These are phyloP conservation scores for Triplophysa tibetana DNA, from an alignment of 2,113 vertebrate species.

Conservation along the genomic window DNA sequence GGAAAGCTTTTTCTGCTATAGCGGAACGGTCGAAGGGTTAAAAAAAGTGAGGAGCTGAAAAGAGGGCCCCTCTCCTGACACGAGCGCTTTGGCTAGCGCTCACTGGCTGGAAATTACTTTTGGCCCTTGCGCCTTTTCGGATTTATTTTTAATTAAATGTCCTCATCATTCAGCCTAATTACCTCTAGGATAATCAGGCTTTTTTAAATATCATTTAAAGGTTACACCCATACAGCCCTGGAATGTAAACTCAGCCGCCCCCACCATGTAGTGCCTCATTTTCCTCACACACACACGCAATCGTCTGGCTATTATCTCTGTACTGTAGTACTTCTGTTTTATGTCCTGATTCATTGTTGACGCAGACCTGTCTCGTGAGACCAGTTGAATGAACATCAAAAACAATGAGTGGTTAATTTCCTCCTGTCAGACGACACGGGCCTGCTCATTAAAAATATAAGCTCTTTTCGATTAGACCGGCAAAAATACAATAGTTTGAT, in stretches of 20 bases:
- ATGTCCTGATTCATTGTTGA: constrained; percentile 38
- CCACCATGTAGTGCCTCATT: constrained; percentile 48
- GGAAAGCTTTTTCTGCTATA: too few species aligned
- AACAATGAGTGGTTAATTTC: constrained; percentile 57
- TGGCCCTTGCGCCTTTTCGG: constrained; percentile 59
- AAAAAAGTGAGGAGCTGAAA: constrained; percentile 43
- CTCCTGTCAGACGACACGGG: constrained; percentile 59
- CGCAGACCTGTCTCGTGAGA: constrained; percentile 51
- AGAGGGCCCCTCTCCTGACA: constrained; percentile 36
- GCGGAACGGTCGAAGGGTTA: constrained; percentile 11
- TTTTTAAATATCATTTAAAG: constrained; percentile 75
- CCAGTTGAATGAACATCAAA: constrained; percentile 41
- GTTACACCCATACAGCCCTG: constrained; percentile 65
- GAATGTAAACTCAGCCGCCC: constrained; percentile 61
- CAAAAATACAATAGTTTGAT: constrained; percentile 42
- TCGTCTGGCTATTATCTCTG: constrained; percentile 41
- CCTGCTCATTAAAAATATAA: constrained; percentile 63
- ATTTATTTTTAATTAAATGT: constrained; percentile 74
- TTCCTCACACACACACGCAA: constrained; percentile 9
- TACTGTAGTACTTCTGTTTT: constrained; percentile 57
- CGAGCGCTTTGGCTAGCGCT: constrained; percentile 40
- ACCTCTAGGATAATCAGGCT: constrained; percentile 66
- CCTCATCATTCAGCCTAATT: constrained; percentile 67
- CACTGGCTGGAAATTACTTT: constrained; percentile 60
- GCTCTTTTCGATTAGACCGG: constrained; percentile 68